Evolutionary conservation across 2,797 vertebrate genomes (phyloP), one percentile per base, ranked within the genome.

Genomic region (Kryptolebias ocellatus): DNA sequence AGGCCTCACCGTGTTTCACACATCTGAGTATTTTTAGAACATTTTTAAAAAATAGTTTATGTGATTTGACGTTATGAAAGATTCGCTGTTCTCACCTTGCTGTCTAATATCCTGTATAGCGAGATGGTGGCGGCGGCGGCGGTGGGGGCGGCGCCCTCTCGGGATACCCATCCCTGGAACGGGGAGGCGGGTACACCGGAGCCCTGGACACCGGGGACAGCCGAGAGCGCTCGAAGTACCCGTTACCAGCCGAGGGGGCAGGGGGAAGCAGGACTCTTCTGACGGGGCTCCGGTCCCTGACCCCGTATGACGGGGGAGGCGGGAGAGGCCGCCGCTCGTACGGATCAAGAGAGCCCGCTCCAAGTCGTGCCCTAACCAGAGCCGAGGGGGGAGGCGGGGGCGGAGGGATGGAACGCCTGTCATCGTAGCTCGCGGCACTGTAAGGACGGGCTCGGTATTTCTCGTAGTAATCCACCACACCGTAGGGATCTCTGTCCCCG

Each of bases 201-300:
- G 90, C 76, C 84, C 95, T 93, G 78, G 95, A 87, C 83, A 94
- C 84, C 18, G 96, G 95, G 66, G 96, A 96, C 42, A 98, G 92
- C 64, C 95, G 95, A 70, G 95, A 94, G 27, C 95, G 95, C 86
- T 98, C 96, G 1, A 95, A 96, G 86, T 96, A 97, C 80, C 95
- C 95, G 59, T 98, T 97, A 84, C 95, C 96, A 12, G 94, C 67
- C 16, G 90, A 11, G 0, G 90, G 72, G 9, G 85, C 61, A 27
- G 92, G 80, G 0, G 93, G 81, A 7, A 77, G 90, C 28, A 94
- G 89, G 27, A 92, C 85, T 71, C 96, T 94, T 64, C 96, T 93
- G 84, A 97, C 92, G 44, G 96, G 97, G 90, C 96, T 98, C 80
- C 96, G 91, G 87, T 98, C 97, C 71, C 96, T 94, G 75, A 84